A percentile compares a stretch with the other conserved stretches of the same genome.
Conservation (phyloP, 1,140 invertebrate species). For the Brevipalpus yothersi region DNA sequence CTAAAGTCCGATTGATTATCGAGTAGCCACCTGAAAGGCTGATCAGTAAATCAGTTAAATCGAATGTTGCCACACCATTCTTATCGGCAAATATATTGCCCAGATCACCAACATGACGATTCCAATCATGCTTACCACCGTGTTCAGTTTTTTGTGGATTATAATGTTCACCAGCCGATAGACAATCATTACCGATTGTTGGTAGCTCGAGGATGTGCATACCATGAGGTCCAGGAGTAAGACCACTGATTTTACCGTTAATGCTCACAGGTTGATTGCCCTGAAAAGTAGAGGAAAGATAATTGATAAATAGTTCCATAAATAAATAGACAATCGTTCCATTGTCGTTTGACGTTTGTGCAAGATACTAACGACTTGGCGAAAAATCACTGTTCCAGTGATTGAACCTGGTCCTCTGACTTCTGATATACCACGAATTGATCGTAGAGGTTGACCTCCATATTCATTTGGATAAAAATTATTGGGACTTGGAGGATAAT, state of each 20-base stretch:
- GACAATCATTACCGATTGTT: neutral
- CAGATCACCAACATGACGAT: neutral
- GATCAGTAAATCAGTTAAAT: conserved; percentile 21
- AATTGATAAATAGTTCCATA: too few species aligned
- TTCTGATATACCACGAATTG: neutral
- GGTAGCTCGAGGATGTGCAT: neutral
- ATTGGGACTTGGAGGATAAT: neutral
- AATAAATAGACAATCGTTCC: too few species aligned
- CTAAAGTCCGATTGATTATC: conserved; percentile 21
- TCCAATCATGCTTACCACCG: neutral
- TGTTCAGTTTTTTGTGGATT: neutral
- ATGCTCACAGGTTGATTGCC: neutral
- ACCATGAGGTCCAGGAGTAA: neutral
- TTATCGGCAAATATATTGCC: conserved; percentile 23
- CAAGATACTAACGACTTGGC: neutral
- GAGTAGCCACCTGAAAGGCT: conserved; percentile 25
- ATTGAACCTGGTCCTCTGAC: neutral
- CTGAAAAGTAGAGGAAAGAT: neutral
- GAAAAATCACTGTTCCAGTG: neutral
- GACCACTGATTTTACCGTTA: neutral
- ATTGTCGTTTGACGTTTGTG: neutral
- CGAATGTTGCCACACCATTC: conserved; percentile 18
- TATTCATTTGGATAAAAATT: neutral
- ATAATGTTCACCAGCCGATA: neutral
- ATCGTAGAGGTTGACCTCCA: neutral